Evolutionary conservation across 2,888 invertebrate genomes (phyloP), one percentile per base, ranked within the genome.

Genomic region (Hyposoter didymator): DNA sequence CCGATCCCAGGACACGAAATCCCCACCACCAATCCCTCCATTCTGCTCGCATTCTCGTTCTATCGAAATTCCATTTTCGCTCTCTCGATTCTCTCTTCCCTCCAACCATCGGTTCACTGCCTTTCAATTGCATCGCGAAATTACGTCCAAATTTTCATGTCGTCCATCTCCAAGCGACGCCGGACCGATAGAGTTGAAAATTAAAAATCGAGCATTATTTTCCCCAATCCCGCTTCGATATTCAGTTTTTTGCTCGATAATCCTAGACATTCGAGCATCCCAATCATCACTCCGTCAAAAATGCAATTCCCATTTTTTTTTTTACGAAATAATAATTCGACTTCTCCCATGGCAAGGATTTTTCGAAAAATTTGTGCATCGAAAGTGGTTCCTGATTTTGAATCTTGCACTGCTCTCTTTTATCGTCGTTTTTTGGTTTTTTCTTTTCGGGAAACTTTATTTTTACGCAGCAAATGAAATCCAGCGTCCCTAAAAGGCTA

Each of bases 1-100:
- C 79, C 52, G 59, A 85, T 59, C 64, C 69, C 72, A 62, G 66
- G 52, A 72, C 73, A 45, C 39, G 64, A 35, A n/a, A 28, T 83
- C 83, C 86, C 83, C 79, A 39, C 45, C 83, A 75, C 66, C 84
- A 74, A 80, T 70, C 64, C 66, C 70, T 22, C 74, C 55, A n/a
- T 45, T 62, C 39, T 47, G 52, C n/a, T 39, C 67, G 59, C 55
- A 32, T 43, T 55, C n/a, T 64, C 49, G 35, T 79, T 62, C 62
- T 14, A 55, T 59, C 64, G 47, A 47, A 64, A 64, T 72, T 47
- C 62, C 79, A 43, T 62, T 70, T 28, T 47, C 35, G 14, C 62
- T 70, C 62, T 69, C 47, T 45, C 55, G 55, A 55, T 55, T 22
- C 43, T 52, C 79, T 43, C 67, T 79, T 19, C 12, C 59, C 43